Evolutionary conservation across 1,140 invertebrate species (phyloP).

Genomic region (Globodera ellingtonae): DNA sequence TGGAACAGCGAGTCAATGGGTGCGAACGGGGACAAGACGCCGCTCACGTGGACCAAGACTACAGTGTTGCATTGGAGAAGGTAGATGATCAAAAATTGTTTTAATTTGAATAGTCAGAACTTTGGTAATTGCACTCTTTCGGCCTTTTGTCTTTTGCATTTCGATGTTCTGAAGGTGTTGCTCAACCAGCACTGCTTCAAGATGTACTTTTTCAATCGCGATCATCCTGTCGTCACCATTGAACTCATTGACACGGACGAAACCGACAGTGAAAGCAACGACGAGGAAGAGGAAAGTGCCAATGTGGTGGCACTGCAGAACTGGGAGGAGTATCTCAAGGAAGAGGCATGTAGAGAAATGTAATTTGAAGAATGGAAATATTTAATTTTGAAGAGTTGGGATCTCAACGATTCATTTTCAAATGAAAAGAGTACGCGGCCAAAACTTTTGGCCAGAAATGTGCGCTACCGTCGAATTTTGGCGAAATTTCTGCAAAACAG

Average conservation of each 20-base stretch:
- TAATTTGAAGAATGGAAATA: neutral
- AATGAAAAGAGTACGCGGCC: neutral
- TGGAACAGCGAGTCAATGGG: conserved; percentile 22
- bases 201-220: conserved; percentile 36
- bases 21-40: conserved; percentile 28
- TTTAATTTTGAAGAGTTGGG: neutral
- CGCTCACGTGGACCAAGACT: conserved; percentile 27
- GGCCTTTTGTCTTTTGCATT: neutral
- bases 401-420: neutral
- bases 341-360: conserved; percentile 19
- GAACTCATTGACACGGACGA: conserved; percentile 43
- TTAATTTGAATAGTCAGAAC: neutral
- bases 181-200: conserved; percentile 43
- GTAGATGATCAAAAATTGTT: conserved; percentile 3
- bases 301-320: conserved; percentile 24
- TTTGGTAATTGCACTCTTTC: neutral
- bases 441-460: conserved; percentile 6
- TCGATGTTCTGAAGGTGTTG: conserved; percentile 20
- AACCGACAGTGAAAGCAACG: conserved; percentile 24
- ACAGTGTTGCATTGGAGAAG: conserved; percentile 33
- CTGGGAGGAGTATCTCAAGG: conserved; percentile 33
- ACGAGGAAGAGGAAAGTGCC: conserved; percentile 28
- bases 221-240: conserved; percentile 32
- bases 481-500: neutral
- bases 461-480: neutral